These are phyloP conservation scores for Potorous gilbertii DNA, from an alignment of 2,797 vertebrate genomes.

Conservation along the genomic window DNA sequence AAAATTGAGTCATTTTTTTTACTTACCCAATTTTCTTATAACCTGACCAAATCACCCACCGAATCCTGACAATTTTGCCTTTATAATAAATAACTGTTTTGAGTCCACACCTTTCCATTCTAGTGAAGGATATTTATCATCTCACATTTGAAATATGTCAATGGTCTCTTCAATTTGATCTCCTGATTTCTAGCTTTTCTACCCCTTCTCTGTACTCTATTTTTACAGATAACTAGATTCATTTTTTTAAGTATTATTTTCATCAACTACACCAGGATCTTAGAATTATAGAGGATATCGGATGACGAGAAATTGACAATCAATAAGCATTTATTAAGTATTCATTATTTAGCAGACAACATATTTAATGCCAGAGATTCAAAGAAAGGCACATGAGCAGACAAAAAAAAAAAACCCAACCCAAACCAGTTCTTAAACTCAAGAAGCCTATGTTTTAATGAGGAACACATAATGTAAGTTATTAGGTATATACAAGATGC, in stretches of 20 bases:
- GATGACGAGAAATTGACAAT: neutral
- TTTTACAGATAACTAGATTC: neutral
- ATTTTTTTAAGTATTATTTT: neutral
- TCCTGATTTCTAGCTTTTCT: neutral
- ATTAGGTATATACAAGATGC: neutral
- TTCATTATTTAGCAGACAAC: neutral
- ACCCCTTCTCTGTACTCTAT: neutral
- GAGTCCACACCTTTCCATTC: neutral
- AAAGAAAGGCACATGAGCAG: neutral
- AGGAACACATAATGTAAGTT: neutral
- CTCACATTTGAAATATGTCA: neutral
- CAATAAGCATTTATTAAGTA: neutral
- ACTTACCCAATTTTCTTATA: neutral
- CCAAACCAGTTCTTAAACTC: neutral
- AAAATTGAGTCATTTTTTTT: neutral
- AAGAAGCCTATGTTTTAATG: neutral
- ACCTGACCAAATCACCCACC: neutral
- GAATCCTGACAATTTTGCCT: neutral
- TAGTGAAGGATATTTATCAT: neutral
- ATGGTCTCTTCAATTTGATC: neutral
- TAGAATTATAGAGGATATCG: neutral
- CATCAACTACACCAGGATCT: neutral
- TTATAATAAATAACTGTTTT: neutral
- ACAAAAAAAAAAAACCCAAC: no score
- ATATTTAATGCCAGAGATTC: neutral